Base-by-base conservation (phyloP, 2,797 vertebrate genomes). In the Coendou prehensilis region DNA sequence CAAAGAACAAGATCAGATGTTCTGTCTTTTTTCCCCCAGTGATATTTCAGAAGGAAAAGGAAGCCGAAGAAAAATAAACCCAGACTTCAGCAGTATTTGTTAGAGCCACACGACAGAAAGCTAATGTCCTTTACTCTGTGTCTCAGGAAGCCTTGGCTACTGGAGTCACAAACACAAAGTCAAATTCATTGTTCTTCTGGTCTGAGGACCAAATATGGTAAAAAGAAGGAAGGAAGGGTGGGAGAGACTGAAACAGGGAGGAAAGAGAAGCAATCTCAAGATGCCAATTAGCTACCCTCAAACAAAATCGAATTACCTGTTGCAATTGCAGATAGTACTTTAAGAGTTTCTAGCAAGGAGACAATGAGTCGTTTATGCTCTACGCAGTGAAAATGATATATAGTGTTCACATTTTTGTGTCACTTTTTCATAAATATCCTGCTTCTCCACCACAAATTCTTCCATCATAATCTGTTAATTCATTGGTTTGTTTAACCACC, bases 21-120 rank as follows among this genome's bases (percentile, higher is more conserved):
- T 94, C 71, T 67, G 76, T 84, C 45, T 64, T 63, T 83, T 45
- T 52, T 23, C 6, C 20, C 1, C 9, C 10, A 22, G 89, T 93
- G 92, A 52, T 87, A 84, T 89, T 96, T 96, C 79, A 95, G 75
- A 80, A 91, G 61, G 78, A 89, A 97, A 93, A 92, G 79, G 52
- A 92, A 93, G 52, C 78, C 26, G 63, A 87, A 92, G 87, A 84
- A 94, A 96, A 95, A 82, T 59, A 76, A 95, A 33, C 22, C 5
- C 64, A 20, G 52, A 54, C 33, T 69, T 89, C 2, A 54, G 75
- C 22, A 89, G n/a, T 13, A 0, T 64, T 54, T 28, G 17, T 64
- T 20, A 80, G 28, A 80, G 41, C 18, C 5, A 0, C 0, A 10
- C 4, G 57, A 81, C 9, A 9, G 8, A 37, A n/a, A 22, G 6